phyloP scores from a whole-genome alignment of 2,888 invertebrate genomes.

The Drosophila prolongata region DNA sequence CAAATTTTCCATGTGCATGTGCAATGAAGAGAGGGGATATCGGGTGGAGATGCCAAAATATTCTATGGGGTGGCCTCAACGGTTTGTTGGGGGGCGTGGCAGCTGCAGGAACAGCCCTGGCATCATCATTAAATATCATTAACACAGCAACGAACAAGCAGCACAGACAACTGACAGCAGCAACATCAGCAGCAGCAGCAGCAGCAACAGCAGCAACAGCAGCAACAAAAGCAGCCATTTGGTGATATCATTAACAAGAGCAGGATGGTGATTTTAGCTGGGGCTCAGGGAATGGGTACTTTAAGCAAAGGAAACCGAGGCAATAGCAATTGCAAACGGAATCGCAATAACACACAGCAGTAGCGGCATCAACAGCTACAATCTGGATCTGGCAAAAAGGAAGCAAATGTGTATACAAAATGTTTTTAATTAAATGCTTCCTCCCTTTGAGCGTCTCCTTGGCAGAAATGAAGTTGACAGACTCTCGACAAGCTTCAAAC shows the following conservation, averaged over 20 bases:
- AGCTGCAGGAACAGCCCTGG: constrained; percentile 46
- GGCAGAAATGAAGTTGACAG: constrained; percentile 39
- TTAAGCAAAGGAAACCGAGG: constrained; percentile 33
- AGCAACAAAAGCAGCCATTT: constrained; percentile 48
- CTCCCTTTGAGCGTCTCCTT: constrained; percentile 50
- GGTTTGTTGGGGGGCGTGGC: constrained; percentile 23
- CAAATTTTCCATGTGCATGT: constrained; percentile 69
- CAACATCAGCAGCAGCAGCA: constrained; percentile 45
- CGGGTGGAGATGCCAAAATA: constrained; percentile 38
- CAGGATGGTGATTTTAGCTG: constrained; percentile 33
- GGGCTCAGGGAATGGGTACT: background rate
- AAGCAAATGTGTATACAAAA: constrained; percentile 80
- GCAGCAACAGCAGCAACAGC: constrained; percentile 29
- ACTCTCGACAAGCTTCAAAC: constrained; percentile 9
- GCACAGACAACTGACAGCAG: constrained; percentile 34
- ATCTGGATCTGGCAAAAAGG: constrained; percentile 54
- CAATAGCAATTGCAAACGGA: constrained; percentile 65
- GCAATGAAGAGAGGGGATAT: constrained; percentile 36
- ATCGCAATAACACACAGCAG: constrained; percentile 68
- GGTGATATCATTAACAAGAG: constrained; percentile 76
- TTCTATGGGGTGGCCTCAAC: constrained; percentile 23
- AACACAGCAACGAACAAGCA: constrained; percentile 75
- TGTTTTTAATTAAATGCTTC: constrained; percentile 82
- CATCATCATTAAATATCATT: constrained; percentile 81
- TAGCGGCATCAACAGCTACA: constrained; percentile 31